Base-by-base conservation (phyloP, 2,113 vertebrate genomes). In the Trichechus manatus region DNA sequence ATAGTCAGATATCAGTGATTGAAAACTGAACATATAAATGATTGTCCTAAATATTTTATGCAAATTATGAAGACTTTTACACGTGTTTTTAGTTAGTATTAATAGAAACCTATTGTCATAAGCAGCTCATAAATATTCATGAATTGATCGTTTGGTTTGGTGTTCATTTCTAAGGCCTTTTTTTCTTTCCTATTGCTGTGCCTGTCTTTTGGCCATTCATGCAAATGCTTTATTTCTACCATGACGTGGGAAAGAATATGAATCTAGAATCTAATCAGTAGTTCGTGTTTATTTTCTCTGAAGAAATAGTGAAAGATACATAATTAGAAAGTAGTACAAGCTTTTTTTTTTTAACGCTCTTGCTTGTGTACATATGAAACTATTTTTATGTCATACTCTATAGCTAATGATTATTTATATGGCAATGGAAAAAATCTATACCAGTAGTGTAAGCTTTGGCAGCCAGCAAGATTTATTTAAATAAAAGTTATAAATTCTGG, bases 11-110 rank as follows among this genome's bases (percentile, higher is more conserved):
- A 91, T 68, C 3, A 87, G 14, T 64, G 61, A 96, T 81, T 92
- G 50, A 95, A 97, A 97, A 90, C 36, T 92, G 53, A 61, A 96
- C 94, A 77, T 92, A 61, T 70, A 97, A 95, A 91, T 96, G 29
- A 75, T 61, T 63, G 3, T 80, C 89, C 66, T 93, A 77, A 96
- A 95, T 94, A 84, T 97, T 95, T 96, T 83, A 96, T 87, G 79
- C 42, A 95, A 90, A 96, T 87, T 42, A 15, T 94, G 84, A 75
- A 89, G 33, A 83, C 33, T 50, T 78, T 75, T 66, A 64, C 80
- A 72, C 22, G 3, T 89, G 88, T 88, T 84, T 94, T 91, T 91
- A 42, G 53, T 97, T 96, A 64, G 72, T 80, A 91, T 75, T 93
- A 96, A 50, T 79, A 97, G 86, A 91, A 82, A 83, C 9, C 25